Percentiles rank a stretch among this genome's conserved stretches.
phyloP scores from a whole-genome alignment of 2,113 vertebrate species.

The Pseudorasbora parva region DNA sequence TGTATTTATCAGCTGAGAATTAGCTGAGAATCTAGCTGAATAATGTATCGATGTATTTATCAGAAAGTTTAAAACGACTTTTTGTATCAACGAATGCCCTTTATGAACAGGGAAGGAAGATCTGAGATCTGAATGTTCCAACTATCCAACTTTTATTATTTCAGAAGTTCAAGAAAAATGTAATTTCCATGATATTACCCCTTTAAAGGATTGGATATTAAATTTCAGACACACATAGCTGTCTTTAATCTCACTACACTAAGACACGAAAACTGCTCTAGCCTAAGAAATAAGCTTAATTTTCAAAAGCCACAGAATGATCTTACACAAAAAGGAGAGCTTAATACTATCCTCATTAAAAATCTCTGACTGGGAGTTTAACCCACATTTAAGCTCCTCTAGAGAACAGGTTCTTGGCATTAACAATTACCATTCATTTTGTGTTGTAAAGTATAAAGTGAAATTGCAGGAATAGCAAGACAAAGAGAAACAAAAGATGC shows the following conservation, averaged over 20 bases:
- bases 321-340: background rate
- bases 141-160: background rate
- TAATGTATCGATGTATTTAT: background rate
- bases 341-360: constrained; percentile 1
- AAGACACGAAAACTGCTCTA: background rate
- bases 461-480: background rate
- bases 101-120: background rate
- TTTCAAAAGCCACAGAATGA: background rate
- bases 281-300: constrained; percentile 6
- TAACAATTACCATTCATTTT: constrained; percentile 21
- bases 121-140: background rate
- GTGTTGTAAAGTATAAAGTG: background rate
- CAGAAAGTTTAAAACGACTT: background rate
- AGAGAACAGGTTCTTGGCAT: background rate
- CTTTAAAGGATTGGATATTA: background rate
- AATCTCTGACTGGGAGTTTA: constrained; percentile 10
- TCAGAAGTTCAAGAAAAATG: background rate
- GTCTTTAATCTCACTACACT: background rate
- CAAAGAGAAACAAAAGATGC: background rate
- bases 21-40: background rate
- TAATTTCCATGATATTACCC: background rate
- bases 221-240: background rate
- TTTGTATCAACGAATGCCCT: background rate
- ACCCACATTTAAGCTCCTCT: constrained; percentile 7
- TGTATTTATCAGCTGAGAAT: too few species aligned